These are phyloP conservation scores for Neodon shergylaensis DNA, from an alignment of 2,113 vertebrate species.

Conservation along the genomic window DNA sequence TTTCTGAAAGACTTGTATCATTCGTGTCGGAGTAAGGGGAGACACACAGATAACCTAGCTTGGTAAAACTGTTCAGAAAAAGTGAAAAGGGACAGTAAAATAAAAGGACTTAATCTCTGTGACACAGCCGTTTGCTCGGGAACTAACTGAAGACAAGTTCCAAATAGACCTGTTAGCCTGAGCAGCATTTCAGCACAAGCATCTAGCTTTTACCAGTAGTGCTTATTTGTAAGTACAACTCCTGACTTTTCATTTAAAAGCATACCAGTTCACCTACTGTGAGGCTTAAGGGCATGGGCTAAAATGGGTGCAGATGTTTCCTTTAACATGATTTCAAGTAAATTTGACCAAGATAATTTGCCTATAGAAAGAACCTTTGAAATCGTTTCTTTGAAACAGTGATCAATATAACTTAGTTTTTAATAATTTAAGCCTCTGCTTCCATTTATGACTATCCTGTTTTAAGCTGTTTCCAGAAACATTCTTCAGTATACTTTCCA, in stretches of 20 bases:
- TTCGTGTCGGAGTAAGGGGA: background rate
- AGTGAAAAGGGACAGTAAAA: slow-evolving; percentile 31
- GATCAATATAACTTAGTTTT: slow-evolving; percentile 5
- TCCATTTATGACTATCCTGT: background rate
- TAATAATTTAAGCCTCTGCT: background rate
- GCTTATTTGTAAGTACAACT: slow-evolving; percentile 40
- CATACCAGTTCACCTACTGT: background rate
- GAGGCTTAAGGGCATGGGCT: background rate
- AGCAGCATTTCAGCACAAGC: background rate
- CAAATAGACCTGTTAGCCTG: slow-evolving; percentile 47
- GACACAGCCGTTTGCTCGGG: slow-evolving; percentile 57
- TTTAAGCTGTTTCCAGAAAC: background rate
- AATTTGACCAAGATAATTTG: slow-evolving; percentile 35
- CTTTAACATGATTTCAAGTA: background rate
- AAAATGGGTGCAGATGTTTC: background rate
- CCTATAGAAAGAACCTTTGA: slow-evolving; percentile 33
- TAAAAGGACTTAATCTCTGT: slow-evolving; percentile 35
- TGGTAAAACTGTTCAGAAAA: slow-evolving; percentile 4
- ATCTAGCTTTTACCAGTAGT: slow-evolving; percentile 6
- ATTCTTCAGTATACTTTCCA: background rate
- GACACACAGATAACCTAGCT: background rate
- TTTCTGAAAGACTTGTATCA: slow-evolving; percentile 21
- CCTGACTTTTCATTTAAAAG: slow-evolving; percentile 38
- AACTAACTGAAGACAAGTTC: slow-evolving; percentile 55
- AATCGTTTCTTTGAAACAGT: background rate